Evolutionary conservation across 2,888 invertebrate species (phyloP).

Genomic region (Ypsolopha scabrella): DNA sequence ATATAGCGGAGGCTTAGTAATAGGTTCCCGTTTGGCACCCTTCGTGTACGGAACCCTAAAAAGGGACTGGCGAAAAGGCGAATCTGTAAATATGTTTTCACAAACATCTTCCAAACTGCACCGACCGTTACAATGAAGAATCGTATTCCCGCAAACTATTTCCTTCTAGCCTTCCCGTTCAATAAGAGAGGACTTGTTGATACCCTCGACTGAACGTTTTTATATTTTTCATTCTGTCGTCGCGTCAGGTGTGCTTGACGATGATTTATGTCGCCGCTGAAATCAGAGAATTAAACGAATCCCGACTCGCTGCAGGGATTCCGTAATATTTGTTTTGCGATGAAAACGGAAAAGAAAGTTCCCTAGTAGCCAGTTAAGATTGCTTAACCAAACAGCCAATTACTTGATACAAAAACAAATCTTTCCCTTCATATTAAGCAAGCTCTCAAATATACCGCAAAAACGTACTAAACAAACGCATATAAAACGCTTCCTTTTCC

Average conservation of each 20-base stretch:
- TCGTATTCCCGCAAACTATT: not conserved
- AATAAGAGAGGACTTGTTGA: conserved; percentile 32
- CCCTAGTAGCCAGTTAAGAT: too few relatives aligned
- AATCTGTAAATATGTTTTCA: not conserved
- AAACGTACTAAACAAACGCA: not conserved
- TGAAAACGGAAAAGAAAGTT: too few relatives aligned
- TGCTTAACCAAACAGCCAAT: too few relatives aligned
- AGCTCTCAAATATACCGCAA: too few relatives aligned
- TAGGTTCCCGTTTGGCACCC: too few relatives aligned
- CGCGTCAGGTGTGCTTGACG: conserved; percentile 51
- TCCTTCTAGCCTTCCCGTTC: not conserved
- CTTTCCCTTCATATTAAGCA: too few relatives aligned
- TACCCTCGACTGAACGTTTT: conserved; percentile 28
- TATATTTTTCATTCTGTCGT: conserved; percentile 46
- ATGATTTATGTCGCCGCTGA: conserved; percentile 50
- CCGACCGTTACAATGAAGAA: not conserved
- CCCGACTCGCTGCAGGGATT: conserved; percentile 24
- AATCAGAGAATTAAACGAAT: conserved; percentile 44
- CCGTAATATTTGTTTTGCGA: too few relatives aligned
- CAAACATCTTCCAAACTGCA: not conserved
- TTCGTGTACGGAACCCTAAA: too few relatives aligned
- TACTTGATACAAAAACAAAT: too few relatives aligned
- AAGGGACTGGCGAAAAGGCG: not conserved
- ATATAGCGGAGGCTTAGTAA: too few relatives aligned
- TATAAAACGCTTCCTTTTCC: not conserved